phyloP scores from a whole-genome alignment of 2,888 invertebrate species.

The Cyclophora punctaria region DNA sequence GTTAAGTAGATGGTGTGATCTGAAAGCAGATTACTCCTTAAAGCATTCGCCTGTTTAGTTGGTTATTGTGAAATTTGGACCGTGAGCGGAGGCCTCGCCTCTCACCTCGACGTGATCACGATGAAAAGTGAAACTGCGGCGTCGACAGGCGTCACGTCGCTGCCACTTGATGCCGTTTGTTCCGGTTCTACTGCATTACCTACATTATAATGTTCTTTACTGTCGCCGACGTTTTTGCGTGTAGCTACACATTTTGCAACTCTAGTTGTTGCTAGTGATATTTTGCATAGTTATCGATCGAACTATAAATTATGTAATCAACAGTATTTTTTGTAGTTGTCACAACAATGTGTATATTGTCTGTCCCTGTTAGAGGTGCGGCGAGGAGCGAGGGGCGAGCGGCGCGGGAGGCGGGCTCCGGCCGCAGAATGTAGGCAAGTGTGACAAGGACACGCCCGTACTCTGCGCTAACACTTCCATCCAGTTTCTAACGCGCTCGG shows the following conservation, averaged over 20 bases:
- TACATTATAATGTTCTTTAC: slow-evolving; percentile 29
- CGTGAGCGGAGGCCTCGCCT: slow-evolving; percentile 62
- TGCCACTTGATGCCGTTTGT: slow-evolving; percentile 57
- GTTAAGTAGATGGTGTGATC: slow-evolving; percentile 24
- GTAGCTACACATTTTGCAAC: not conserved
- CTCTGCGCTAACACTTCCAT: slow-evolving; percentile 71
- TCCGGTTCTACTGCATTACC: slow-evolving; percentile 52
- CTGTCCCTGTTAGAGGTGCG: slow-evolving; percentile 52
- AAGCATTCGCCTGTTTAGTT: slow-evolving; percentile 42
- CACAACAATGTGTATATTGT: slow-evolving; percentile 59
- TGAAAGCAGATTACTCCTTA: slow-evolving; percentile 37
- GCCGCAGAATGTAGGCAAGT: slow-evolving; percentile 73
- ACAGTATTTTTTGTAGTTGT: slow-evolving; percentile 50
- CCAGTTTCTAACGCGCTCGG: slow-evolving; percentile 72
- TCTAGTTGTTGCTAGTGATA: slow-evolving; percentile 1
- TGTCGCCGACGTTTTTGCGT: not conserved
- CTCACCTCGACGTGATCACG: slow-evolving; percentile 57
- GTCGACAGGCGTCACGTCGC: slow-evolving; percentile 59
- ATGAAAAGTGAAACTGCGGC: slow-evolving; percentile 71
- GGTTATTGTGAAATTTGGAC: slow-evolving; percentile 67
- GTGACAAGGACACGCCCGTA: slow-evolving; percentile 75
- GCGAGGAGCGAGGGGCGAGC: slow-evolving; percentile 35
- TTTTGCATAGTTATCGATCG: slow-evolving; percentile 1
- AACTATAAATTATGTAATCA: slow-evolving; percentile 31
- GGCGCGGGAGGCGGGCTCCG: slow-evolving; percentile 52